These are phyloP conservation scores for Drosophila albomicans DNA, from an alignment of 1,140 invertebrate species.

Conservation along the genomic window DNA sequence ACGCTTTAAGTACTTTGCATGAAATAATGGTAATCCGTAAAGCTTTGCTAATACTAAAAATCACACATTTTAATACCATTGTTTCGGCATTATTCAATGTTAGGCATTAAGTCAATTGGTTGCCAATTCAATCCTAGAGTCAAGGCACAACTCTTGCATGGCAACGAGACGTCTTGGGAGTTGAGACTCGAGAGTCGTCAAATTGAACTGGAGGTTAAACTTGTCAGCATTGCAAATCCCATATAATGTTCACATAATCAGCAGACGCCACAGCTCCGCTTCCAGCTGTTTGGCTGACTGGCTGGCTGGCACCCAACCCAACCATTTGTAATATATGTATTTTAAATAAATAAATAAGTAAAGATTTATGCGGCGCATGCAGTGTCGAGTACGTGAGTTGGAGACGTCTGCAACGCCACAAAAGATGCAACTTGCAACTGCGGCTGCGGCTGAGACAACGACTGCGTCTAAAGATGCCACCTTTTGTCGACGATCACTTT, in stretches of 20 bases:
- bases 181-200: constrained; percentile 2
- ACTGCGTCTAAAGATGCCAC: constrained; percentile 67
- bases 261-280: constrained; percentile 24
- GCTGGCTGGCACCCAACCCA: constrained; percentile 10
- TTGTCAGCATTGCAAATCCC: constrained; percentile 65
- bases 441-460: background rate
- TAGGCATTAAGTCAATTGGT: constrained; percentile 47
- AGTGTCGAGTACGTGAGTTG: constrained; percentile 52
- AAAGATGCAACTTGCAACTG: constrained; percentile 19
- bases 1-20: background rate
- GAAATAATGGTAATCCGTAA: background rate
- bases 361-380: constrained; percentile 78
- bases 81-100: constrained; percentile 22
- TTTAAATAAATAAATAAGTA: constrained; percentile 71
- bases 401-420: constrained; percentile 28
- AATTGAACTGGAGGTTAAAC: constrained; percentile 34
- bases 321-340: constrained; percentile 36
- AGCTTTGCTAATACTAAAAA: constrained; percentile 3
- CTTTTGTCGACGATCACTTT: constrained; percentile 51
- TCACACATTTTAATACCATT: constrained; percentile 27
- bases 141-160: constrained; percentile 6
- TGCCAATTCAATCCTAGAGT: constrained; percentile 29
- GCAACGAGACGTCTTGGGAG: background rate
- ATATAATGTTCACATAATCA: constrained; percentile 70
- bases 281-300: too few species aligned